phyloP scores from a whole-genome alignment of 2,113 vertebrate genomes.

The Gasterosteus aculeatus region DNA sequence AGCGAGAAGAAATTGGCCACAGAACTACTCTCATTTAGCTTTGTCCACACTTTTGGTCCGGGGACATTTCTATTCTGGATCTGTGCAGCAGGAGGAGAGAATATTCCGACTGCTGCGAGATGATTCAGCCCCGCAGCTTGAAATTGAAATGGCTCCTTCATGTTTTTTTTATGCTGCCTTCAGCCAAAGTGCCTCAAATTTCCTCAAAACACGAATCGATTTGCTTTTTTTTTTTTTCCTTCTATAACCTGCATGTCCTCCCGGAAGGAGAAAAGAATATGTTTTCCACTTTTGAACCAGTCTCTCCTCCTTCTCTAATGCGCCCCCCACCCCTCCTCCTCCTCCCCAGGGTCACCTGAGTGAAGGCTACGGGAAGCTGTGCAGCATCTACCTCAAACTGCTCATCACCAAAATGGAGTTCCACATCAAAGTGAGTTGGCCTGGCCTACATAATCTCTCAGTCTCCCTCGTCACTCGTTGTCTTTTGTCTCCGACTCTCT shows the following conservation, averaged over 20 bases:
- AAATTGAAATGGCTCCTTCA: not conserved
- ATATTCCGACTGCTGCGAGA: not conserved
- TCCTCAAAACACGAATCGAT: not conserved
- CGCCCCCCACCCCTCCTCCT: not conserved
- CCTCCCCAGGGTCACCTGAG: conserved; percentile 90
- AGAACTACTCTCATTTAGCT: conserved; percentile 26
- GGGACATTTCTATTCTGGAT: not conserved
- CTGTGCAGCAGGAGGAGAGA: not conserved
- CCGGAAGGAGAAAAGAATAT: not conserved
- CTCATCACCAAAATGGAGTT: conserved; percentile 99
- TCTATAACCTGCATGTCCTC: not conserved
- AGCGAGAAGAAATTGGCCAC: conserved; percentile 51
- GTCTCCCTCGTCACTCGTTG: conserved; percentile 62
- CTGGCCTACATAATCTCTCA: conserved; percentile 57
- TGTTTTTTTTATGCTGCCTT: conserved; percentile 8
- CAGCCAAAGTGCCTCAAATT: conserved; percentile 14
- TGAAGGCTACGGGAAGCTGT: conserved; percentile 95
- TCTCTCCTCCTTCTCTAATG: not conserved
- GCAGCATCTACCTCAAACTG: conserved; percentile 98
- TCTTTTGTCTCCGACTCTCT: conserved; percentile 51
- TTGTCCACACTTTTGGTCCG: conserved; percentile 17
- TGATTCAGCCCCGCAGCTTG: not conserved
- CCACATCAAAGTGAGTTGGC: conserved; percentile 92
- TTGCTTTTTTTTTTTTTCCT: not conserved
- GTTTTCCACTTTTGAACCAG: conserved; percentile 13